These are phyloP conservation scores for Gallinago solitaria DNA, from an alignment of 2,797 vertebrate species.

Conservation along the genomic window DNA sequence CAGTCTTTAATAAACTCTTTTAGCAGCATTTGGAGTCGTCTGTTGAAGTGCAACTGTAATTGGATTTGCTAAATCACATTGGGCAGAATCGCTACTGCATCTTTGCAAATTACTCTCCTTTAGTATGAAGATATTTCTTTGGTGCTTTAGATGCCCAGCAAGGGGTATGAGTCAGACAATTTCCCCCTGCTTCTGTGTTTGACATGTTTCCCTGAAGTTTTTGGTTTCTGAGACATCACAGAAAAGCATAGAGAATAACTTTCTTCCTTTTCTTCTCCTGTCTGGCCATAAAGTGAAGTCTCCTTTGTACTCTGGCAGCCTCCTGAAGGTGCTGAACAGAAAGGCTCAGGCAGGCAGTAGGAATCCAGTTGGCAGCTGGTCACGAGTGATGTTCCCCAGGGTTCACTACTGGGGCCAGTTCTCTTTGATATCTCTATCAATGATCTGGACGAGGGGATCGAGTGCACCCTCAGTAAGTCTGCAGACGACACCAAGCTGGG, in stretches of 20 bases:
- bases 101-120: background rate
- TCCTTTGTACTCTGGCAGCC: background rate
- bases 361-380: background rate
- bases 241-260: background rate
- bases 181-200: background rate
- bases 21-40: conserved; percentile 55
- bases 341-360: background rate
- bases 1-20: conserved; percentile 79
- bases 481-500: background rate
- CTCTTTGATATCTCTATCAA: background rate
- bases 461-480: background rate
- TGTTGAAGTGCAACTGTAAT: background rate
- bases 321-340: background rate
- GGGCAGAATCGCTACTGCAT: background rate
- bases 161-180: background rate
- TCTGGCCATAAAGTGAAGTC: background rate
- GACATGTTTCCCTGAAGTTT: background rate
- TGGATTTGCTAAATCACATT: background rate
- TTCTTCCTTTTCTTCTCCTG: background rate
- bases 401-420: background rate
- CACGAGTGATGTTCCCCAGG: background rate
- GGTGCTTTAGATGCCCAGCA: background rate
- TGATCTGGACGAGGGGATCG: background rate
- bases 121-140: background rate
- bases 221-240: background rate